Conservation (phyloP, 2,797 vertebrate genomes). For the Poeciliopsis presidionis region DNA sequence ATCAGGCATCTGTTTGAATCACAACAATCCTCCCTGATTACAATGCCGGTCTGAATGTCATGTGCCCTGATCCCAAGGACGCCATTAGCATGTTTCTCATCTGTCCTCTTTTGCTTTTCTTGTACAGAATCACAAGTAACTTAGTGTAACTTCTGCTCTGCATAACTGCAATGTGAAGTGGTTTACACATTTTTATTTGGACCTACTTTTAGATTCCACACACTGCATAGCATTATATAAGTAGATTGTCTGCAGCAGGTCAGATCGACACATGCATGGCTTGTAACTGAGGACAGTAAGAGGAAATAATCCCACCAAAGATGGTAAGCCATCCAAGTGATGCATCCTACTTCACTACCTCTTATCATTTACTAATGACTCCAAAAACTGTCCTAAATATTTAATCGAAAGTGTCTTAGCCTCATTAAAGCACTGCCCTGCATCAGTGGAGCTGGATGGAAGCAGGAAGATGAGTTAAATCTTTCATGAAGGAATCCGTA, state of each 20-base stretch:
- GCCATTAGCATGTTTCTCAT: conserved; percentile 7
- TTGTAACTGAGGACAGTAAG: neutral
- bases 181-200: conserved; percentile 9
- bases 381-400: conserved; percentile 6
- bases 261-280: neutral
- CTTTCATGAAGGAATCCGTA: neutral
- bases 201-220: conserved; percentile 10
- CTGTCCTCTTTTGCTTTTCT: conserved; percentile 12
- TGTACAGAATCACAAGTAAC: conserved; percentile 13
- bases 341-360: neutral
- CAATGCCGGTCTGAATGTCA: conserved; percentile 22
- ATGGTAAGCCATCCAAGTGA: neutral
- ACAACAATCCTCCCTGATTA: conserved; percentile 30
- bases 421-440: neutral
- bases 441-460: neutral
- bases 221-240: neutral
- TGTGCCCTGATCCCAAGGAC: conserved; percentile 26
- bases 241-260: neutral
- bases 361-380: conserved; percentile 1
- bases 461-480: neutral
- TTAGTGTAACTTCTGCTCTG: conserved; percentile 36
- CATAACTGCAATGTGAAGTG: conserved; percentile 22
- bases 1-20: conserved; percentile 17
- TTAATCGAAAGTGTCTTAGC: conserved; percentile 1
- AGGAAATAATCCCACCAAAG: neutral